These are phyloP conservation scores for Drosophila micromelanica DNA, from an alignment of 1,140 invertebrate genomes.

Conservation along the genomic window DNA sequence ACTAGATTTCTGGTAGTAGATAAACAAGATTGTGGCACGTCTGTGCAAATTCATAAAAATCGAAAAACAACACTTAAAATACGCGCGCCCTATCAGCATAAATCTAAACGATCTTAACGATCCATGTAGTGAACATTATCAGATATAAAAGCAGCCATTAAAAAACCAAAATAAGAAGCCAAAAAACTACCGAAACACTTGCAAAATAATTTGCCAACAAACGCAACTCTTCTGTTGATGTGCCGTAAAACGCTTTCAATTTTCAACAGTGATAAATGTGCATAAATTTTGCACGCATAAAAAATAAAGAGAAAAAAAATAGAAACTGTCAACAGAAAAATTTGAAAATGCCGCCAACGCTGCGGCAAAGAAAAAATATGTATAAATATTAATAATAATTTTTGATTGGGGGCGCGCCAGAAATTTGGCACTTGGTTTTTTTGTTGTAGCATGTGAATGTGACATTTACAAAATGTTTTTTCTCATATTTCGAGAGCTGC, in stretches of 20 bases:
- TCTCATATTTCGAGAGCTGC: slow-evolving; percentile 38
- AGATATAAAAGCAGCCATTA: slow-evolving; percentile 28
- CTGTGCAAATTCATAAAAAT: not conserved
- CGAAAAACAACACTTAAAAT: slow-evolving; percentile 2
- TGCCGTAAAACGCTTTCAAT: slow-evolving; percentile 24
- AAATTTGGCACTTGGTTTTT: slow-evolving; percentile 48
- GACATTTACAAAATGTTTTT: slow-evolving; percentile 59
- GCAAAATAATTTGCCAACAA: slow-evolving; percentile 15
- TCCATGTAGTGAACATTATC: slow-evolving; percentile 30
- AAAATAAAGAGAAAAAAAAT: not conserved
- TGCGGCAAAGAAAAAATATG: slow-evolving; percentile 5
- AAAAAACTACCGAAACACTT: slow-evolving; percentile 42
- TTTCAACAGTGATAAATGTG: slow-evolving; percentile 43
- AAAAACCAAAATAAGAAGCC: not conserved
- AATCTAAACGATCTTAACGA: slow-evolving; percentile 42
- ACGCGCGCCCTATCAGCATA: slow-evolving; percentile 8
- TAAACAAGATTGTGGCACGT: not conserved
- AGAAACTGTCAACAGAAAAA: slow-evolving; percentile 46
- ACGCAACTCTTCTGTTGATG: slow-evolving; percentile 32
- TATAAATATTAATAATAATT: slow-evolving; percentile 48
- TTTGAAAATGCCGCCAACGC: slow-evolving; percentile 42
- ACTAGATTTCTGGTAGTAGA: slow-evolving; percentile 19
- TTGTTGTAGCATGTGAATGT: slow-evolving; percentile 48
- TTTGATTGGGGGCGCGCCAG: slow-evolving; percentile 47
- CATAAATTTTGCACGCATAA: slow-evolving; percentile 57